Evolutionary conservation across 2,888 invertebrate species (phyloP).

Genomic region (Netelia fuscicornis): DNA sequence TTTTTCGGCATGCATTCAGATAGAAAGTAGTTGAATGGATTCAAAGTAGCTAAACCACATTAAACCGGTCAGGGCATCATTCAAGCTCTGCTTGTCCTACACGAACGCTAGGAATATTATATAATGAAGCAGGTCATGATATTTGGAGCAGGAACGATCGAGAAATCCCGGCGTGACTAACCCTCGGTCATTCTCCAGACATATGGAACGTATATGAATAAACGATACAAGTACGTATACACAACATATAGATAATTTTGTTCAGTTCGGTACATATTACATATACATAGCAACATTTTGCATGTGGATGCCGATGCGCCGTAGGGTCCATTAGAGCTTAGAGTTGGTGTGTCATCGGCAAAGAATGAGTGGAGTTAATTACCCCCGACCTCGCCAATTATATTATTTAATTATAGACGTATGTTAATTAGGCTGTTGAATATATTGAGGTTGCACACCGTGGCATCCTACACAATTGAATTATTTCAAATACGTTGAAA

Average conservation of each 20-base stretch:
- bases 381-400: slow-evolving; percentile 70
- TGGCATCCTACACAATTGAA: slow-evolving; percentile 78
- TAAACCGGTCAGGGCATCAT: no score
- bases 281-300: slow-evolving; percentile 71
- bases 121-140: slow-evolving; percentile 42
- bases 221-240: neutral
- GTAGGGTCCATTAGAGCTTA: slow-evolving; percentile 78
- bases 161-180: slow-evolving; percentile 76
- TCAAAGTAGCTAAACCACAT: no score
- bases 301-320: slow-evolving; percentile 79
- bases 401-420: slow-evolving; percentile 45
- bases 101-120: no score
- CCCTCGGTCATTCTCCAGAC: slow-evolving; percentile 62
- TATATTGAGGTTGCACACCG: slow-evolving; percentile 17
- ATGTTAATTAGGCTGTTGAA: slow-evolving; percentile 44
- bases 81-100: no score
- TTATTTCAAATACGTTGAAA: slow-evolving; percentile 78
- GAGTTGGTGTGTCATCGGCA: slow-evolving; percentile 70
- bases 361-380: slow-evolving; percentile 73
- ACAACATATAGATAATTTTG: neutral
- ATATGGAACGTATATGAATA: neutral
- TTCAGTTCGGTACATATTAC: neutral
- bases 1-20: no score
- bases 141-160: slow-evolving; percentile 54
- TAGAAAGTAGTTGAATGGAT: no score